Percentiles rank a stretch among this genome's conserved stretches.
These are phyloP conservation scores for Ciconia boyciana DNA, from an alignment of 2,113 vertebrate genomes.

Conservation along the genomic window DNA sequence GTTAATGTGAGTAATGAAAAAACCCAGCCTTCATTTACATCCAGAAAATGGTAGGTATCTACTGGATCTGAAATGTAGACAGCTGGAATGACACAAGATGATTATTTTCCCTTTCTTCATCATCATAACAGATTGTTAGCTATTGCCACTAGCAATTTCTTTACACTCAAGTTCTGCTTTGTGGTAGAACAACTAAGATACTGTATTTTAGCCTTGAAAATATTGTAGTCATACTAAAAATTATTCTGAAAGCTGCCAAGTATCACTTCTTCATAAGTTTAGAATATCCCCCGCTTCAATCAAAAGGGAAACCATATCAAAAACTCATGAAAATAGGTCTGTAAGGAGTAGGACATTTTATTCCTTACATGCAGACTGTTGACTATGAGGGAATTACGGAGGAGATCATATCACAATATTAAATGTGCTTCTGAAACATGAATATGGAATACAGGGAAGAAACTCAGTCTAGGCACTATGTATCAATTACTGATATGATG, in stretches of 20 bases:
- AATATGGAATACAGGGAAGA: background rate
- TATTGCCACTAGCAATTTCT: background rate
- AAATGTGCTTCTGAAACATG: background rate
- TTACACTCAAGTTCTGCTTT: background rate
- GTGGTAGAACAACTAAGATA: background rate
- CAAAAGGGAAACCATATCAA: background rate
- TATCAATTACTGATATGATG: background rate
- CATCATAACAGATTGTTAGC: background rate
- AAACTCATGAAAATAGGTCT: background rate
- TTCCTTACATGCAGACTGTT: background rate
- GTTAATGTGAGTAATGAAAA: background rate
- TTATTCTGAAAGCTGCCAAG: background rate
- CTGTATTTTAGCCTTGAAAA: background rate
- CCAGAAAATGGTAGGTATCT: background rate
- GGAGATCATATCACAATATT: background rate
- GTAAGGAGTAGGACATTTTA: background rate
- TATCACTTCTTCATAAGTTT: background rate
- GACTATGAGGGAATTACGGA: background rate
- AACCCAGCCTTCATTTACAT: background rate
- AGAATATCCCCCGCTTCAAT: background rate
- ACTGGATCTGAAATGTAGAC: background rate
- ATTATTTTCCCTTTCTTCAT: background rate
- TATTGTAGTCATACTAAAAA: background rate
- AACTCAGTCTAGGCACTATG: background rate
- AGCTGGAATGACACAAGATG: accelerated